Evolutionary conservation across 1,140 invertebrate genomes (phyloP).

Genomic region (Cydia splendana): DNA sequence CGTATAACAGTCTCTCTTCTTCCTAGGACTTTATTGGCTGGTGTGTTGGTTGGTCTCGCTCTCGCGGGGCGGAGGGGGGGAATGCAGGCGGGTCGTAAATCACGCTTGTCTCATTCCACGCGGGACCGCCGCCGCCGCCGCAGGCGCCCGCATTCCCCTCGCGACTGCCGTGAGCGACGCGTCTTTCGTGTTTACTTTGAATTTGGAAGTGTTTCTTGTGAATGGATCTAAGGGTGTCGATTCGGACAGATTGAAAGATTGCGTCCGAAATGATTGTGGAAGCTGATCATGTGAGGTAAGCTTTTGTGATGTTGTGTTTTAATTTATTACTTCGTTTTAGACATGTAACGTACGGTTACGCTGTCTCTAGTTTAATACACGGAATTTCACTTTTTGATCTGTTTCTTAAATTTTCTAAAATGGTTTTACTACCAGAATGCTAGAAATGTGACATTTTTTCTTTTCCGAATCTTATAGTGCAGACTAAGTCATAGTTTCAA

Average conservation of each 20-base stretch:
- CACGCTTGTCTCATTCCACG: conserved; percentile 78
- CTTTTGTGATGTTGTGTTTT: conserved; percentile 58
- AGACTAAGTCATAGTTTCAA: neutral
- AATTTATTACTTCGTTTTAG: conserved; percentile 42
- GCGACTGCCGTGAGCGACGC: conserved; percentile 68
- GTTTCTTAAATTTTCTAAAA: too few species aligned
- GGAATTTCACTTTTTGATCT: neutral
- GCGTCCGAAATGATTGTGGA: conserved; percentile 77
- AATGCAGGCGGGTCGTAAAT: conserved; percentile 79
- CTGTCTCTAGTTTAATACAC: neutral
- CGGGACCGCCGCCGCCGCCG: conserved; percentile 75
- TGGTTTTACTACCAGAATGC: too few species aligned
- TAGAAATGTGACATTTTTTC: neutral
- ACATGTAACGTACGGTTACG: neutral
- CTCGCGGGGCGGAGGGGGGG: conserved; percentile 65
- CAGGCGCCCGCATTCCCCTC: conserved; percentile 73
- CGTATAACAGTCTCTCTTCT: conserved; percentile 60
- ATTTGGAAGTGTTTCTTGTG: conserved; percentile 56
- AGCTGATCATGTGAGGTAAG: conserved; percentile 74
- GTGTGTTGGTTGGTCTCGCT: conserved; percentile 50
- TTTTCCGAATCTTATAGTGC: neutral
- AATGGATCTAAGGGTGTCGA: conserved; percentile 62
- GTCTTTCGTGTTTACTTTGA: conserved; percentile 77
- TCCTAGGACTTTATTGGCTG: conserved; percentile 34
- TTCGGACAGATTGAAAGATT: conserved; percentile 65